Evolutionary conservation across 1,140 invertebrate species (phyloP).

Genomic region (Drosophila repletoides): DNA sequence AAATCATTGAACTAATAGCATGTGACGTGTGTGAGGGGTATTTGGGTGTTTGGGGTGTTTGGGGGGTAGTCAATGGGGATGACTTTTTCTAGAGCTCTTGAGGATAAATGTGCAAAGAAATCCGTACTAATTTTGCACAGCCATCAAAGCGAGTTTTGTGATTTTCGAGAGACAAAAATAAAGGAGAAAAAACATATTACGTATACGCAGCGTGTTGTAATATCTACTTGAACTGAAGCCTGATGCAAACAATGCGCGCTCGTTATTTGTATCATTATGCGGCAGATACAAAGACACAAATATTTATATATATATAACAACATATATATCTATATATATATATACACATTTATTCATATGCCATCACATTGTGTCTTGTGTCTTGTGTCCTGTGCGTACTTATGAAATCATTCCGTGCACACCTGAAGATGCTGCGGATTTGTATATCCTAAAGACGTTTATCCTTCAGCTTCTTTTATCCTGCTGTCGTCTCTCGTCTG

Average conservation of each 20-base stretch:
- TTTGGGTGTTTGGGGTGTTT: neutral
- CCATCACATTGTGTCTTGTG: conserved; percentile 43
- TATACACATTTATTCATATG: conserved; percentile 56
- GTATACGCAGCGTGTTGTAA: conserved; percentile 72
- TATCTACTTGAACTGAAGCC: conserved; percentile 57
- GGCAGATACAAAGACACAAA: conserved; percentile 55
- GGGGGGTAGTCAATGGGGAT: conserved; percentile 15
- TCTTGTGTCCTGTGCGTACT: conserved; percentile 35
- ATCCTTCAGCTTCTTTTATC: conserved; percentile 12
- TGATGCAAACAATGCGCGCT: conserved; percentile 68
- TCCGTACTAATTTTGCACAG: conserved; percentile 64
- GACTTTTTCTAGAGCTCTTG: conserved; percentile 54
- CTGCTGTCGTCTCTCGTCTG: no score
- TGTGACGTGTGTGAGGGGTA: conserved; percentile 50
- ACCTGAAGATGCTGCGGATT: conserved; percentile 3
- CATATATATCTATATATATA: conserved; percentile 10
- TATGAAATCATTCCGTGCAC: conserved; percentile 68
- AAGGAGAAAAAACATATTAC: conserved; percentile 45
- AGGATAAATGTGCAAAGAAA: conserved; percentile 60
- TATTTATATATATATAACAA: conserved; percentile 7
- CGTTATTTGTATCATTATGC: conserved; percentile 80
- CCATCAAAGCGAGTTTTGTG: conserved; percentile 34
- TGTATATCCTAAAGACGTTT: neutral
- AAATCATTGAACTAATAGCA: conserved; percentile 81
- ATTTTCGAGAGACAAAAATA: conserved; percentile 13